Base-by-base conservation (phyloP, 2,888 invertebrate species). In the Hedya salicella region DNA sequence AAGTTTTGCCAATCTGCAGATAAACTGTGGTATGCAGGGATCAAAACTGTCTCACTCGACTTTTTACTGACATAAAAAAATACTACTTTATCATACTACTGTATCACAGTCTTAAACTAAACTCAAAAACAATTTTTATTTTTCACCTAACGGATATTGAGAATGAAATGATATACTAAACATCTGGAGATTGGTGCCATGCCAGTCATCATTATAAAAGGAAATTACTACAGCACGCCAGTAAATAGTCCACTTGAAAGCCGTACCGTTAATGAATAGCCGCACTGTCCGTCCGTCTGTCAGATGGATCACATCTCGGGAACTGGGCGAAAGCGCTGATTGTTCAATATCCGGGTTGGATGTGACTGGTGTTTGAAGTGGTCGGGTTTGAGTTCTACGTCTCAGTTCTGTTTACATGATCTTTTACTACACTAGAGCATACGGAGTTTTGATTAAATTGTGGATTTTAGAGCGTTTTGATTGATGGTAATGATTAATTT, bases 261-360 rank as follows among this genome's bases (percentile, higher is more conserved):
- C 14, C 54, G 54, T 6, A 25, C 25, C 25, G 25, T 25, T 21
- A 14, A 60, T 60, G 59, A 60, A 60, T 49, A 0, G 6, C n/a
- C 42, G n/a, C 57, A n/a, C 42, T 32, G 32, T 57, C 59, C 14
- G 59, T 49, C 59, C 19, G 59, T 36, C 59, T 59, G 59, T 59
- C 46, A 16, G 59, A 52, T 52, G 17, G 53, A 19, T n/a, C 42
- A 30, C 30, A 30, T 16, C 48, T 49, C 36, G 39, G 36, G 25
- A 60, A 60, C 56, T n/a, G n/a, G 11, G 36, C 42, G 30, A 46
- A 46, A 59, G 59, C 39, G 8, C 25, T 14, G 32, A 14, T 59
- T 59, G 59, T 49, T 46, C n/a, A 11, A 39, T 60, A 49, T 60
- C 59, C 59, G 59, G 59, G 39, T 36, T 36, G 36, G 36, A 3